Evolutionary conservation across 2,113 vertebrate species (phyloP).

Genomic region (Tauraco erythrolophus): DNA sequence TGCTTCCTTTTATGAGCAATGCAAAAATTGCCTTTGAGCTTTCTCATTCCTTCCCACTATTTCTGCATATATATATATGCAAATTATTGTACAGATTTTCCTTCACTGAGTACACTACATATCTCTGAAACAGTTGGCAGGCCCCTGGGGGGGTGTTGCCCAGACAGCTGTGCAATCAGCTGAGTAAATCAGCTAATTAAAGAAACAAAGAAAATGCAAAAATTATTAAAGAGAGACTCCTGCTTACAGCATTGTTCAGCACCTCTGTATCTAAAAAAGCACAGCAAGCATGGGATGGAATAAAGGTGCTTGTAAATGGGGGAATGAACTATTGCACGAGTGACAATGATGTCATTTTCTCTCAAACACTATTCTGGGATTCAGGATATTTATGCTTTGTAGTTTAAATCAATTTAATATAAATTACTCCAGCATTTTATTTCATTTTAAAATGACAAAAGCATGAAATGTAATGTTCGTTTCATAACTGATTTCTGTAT

Average conservation of each 20-base stretch:
- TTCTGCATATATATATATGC: constrained; percentile 34
- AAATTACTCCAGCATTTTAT: constrained; percentile 54
- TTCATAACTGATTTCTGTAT: constrained; percentile 33
- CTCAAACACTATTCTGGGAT: not conserved
- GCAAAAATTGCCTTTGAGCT: constrained; percentile 44
- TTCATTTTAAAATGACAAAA: constrained; percentile 59
- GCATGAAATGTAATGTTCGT: constrained; percentile 35
- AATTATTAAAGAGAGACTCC: constrained; percentile 60
- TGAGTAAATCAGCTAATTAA: constrained; percentile 78
- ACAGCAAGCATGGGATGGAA: constrained; percentile 3
- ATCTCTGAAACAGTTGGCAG: constrained; percentile 69
- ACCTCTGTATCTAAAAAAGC: constrained; percentile 36
- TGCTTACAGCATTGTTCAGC: constrained; percentile 13
- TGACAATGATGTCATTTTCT: not conserved
- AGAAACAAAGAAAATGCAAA: constrained; percentile 74
- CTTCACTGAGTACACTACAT: not conserved
- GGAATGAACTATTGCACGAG: not conserved
- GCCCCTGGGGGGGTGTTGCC: constrained; percentile 51
- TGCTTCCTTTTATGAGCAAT: constrained; percentile 29
- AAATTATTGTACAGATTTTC: constrained; percentile 58
- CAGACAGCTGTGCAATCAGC: constrained; percentile 69
- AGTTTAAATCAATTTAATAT: constrained; percentile 72
- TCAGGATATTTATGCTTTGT: constrained; percentile 59
- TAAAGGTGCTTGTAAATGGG: not conserved
- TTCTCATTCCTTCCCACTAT: constrained; percentile 6